Base-by-base conservation (phyloP, 2,797 vertebrate species). In the Anisognathus igniventris region DNA sequence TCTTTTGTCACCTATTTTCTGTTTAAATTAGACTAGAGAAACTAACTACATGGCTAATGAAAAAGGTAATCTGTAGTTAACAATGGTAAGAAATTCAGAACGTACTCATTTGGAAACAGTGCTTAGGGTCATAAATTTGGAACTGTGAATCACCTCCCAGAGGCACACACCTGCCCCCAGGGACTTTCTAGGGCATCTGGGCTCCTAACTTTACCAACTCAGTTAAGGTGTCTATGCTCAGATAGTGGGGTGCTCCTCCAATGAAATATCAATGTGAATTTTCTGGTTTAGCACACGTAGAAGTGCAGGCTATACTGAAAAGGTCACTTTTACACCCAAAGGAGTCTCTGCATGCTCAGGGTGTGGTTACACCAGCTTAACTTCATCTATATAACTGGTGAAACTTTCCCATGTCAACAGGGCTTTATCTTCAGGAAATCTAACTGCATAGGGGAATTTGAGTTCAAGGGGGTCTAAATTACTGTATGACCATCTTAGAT, bases 391-490 rank as follows among this genome's bases (percentile, higher is more conserved):
- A 64, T 73, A 93, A 88, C 51, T 1, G 0, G 91, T 72, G 86
- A 94, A 95, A 93, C 71, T 92, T 96, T 96, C 92, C 92, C 95
- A 93, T 85, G 90, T 96, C 95, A 95, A 88, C 92, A 92, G 74
- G 76, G 71, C 51, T 94, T 95, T 96, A 94, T 94, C 94, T 88
- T 86, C 88, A 92, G 94, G 95, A 97, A 96, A 95, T 94, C 95
- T 93, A 91, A 92, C 83, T 83, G 67, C 90, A 79, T 84, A 84
- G 37, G 91, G 92, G 92, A 95, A 92, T 95, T 72, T 39, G 42
- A 95, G 91, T 92, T 86, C 79, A 95, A 96, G 94, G 62, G 78
- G 79, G 66, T 79, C 93, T 92, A 86, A 92, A 93, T 94, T 93
- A 92, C 80, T 88, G 37, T 93, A 90, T 88, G 92, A 92, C 79